phyloP scores from a whole-genome alignment of 1,140 invertebrate genomes.

The Trichoplusia ni region DNA sequence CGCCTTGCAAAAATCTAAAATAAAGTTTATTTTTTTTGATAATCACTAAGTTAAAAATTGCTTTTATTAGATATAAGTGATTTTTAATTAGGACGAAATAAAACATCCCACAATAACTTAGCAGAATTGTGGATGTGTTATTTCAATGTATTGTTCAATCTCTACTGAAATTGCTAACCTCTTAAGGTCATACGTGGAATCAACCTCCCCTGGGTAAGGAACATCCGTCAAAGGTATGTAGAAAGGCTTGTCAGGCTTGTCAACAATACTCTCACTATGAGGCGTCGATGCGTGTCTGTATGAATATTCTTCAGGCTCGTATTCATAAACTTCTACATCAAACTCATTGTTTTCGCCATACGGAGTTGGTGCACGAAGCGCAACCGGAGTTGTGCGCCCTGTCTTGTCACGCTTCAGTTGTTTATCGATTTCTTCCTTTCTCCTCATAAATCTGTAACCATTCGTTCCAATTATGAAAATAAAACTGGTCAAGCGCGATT shows the following conservation, averaged over 20 bases:
- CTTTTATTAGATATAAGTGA: too few relatives aligned
- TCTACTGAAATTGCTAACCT: conserved; percentile 48
- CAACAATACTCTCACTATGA: conserved; percentile 36
- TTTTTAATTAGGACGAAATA: neutral
- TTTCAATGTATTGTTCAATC: too few relatives aligned
- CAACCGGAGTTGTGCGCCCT: conserved; percentile 29
- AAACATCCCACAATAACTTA: too few relatives aligned
- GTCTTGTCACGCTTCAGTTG: conserved; percentile 46
- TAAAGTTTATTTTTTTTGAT: too few relatives aligned
- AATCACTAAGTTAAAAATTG: neutral
- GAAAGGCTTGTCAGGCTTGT: conserved; percentile 52
- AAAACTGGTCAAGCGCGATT: too few relatives aligned
- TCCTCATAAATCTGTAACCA: conserved; percentile 59
- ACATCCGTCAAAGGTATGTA: conserved; percentile 67
- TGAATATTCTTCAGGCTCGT: conserved; percentile 49
- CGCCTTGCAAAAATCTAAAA: conserved; percentile 58
- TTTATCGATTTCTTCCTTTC: conserved; percentile 63
- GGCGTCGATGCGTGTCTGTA: conserved; percentile 46
- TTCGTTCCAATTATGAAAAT: too few relatives aligned
- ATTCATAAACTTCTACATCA: conserved; percentile 60
- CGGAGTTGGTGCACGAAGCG: conserved; percentile 29
- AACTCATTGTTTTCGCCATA: conserved; percentile 59
- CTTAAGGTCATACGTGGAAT: conserved; percentile 67
- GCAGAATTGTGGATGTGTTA: too few relatives aligned
- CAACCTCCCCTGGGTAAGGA: conserved; percentile 61